phyloP scores from a whole-genome alignment of 2,113 vertebrate genomes.

The Pantherophis guttatus region DNA sequence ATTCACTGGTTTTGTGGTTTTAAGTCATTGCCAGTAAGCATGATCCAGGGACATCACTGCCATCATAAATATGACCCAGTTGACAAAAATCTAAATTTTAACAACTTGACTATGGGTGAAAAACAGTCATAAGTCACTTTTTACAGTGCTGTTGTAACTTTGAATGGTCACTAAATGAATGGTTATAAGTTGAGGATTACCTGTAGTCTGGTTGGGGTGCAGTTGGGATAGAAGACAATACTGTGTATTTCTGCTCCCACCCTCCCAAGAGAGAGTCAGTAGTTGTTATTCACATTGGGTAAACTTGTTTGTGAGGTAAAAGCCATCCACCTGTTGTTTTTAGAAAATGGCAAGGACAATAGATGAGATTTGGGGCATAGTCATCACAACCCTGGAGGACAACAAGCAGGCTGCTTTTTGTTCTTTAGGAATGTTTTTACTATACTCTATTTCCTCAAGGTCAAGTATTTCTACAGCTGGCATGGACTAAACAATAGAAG shows the following conservation, averaged over 20 bases:
- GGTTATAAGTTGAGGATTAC: background rate
- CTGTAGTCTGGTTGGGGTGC: background rate
- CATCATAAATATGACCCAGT: background rate
- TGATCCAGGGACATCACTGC: background rate
- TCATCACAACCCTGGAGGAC: background rate
- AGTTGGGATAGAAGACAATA: background rate
- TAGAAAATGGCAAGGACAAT: background rate
- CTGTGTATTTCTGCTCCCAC: background rate
- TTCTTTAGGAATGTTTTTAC: background rate
- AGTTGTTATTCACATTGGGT: background rate
- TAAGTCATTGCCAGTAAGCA: too few species aligned
- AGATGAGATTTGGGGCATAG: background rate
- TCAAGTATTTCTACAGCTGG: background rate
- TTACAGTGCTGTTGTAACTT: background rate
- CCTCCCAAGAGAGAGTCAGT: background rate
- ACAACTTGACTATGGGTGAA: background rate
- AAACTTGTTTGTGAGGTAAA: background rate
- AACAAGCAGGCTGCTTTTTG: background rate
- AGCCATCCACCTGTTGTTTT: background rate
- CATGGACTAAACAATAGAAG: background rate
- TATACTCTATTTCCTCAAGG: background rate
- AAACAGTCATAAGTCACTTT: background rate
- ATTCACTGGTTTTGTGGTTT: too few species aligned
- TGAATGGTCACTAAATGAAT: background rate
- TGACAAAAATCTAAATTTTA: background rate